Base-by-base conservation (phyloP, 2,888 invertebrate species). In the Drosophila hawaiiensis region DNA sequence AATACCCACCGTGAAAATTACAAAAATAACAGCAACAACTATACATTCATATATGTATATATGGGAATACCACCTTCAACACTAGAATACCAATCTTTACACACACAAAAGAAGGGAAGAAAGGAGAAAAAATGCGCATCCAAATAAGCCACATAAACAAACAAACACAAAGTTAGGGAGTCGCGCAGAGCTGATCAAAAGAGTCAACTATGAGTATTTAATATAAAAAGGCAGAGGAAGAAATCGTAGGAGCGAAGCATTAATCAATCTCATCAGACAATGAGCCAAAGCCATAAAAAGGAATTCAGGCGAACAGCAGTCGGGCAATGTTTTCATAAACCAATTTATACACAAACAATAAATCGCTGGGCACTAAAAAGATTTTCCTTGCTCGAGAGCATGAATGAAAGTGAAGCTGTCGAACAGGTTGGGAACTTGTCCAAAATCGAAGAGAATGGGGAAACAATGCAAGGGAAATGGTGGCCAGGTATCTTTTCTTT, bases 361-460 rank as follows among this genome's bases (percentile, higher is more conserved):
- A 84, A 78, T 78, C 37, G 78, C 64, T 31, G 59, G 69, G 56
- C 62, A 71, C 43, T 55, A 65, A 68, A 76, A 60, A 37, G 53
- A 43, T 64, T 76, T 64, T 76, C 25, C 63, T 29, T 35, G 33
- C n/a, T 29, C n/a, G 54, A 31, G 54, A 54, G 41, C 49, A 64
- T 89, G 78, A 85, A 85, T 89, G 89, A 85, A 85, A 89, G 85
- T 86, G 82, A 86, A 89, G 78, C 81, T 71, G 75, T 62, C 41
- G 52, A 68, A 68, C 78, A 74, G 68, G 70, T 70, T 70, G 64
- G 68, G 50, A 80, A 74, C 43, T 41, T 16, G 59, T 35, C 58
- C 43, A 37, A 19, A 60, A 65, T 9, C n/a, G 3, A 28, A 31
- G 16, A 49, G 63, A 66, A 47, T 28, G 56, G n/a, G 31, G 31